Evolutionary conservation across 2,888 invertebrate species (phyloP), one percentile per base, ranked within the genome.

Genomic region (Trichopria drosophilae): DNA sequence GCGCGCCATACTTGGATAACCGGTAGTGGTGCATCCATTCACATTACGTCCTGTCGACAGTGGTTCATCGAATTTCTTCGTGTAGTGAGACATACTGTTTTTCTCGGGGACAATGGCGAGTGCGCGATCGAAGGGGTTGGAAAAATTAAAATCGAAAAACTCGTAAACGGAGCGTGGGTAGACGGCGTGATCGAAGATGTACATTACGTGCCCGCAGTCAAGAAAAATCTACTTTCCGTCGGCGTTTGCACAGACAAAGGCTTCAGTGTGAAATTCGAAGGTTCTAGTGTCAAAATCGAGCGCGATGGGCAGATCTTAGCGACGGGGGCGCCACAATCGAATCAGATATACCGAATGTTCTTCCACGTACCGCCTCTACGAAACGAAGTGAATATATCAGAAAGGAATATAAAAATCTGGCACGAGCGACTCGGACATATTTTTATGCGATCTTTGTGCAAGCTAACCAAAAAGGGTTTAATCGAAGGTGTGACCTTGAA

Each of bases 141-240:
- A 6, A 59, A 51, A 9, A 56, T 57, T 19, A 6, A 31, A 2
- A 44, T 55, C 1, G 50, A 58, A 43, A 54, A 47, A 24, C 24
- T 58, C 6, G 34, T 51, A 7, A 36, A 55, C 37, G 53, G 54
- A 9, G 49, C 43, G 15, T 59, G 59, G 59, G 28, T 35, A 9
- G 46, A 53, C 24, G 34, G 50, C 31, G n/a, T 31, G 10, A 57
- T 59, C 23, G 48, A 59, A n/a, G 51, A 60, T 35, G 64, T 63
- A n/a, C 43, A 56, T 31, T 50, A 53, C 42, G 57, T 60, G 10
- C 60, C 60, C 7, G 49, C 60, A 24, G 28, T 60, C 3, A 43
- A 43, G 9, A 57, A 57, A 35, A 65, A 67, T 47, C 43, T 67
- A 41, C 66, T 66, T 36, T 66, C 65, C 1, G 58, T 66, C 13